Evolutionary conservation across 2,797 vertebrate genomes (phyloP).

Genomic region (Jordanella pulchra): DNA sequence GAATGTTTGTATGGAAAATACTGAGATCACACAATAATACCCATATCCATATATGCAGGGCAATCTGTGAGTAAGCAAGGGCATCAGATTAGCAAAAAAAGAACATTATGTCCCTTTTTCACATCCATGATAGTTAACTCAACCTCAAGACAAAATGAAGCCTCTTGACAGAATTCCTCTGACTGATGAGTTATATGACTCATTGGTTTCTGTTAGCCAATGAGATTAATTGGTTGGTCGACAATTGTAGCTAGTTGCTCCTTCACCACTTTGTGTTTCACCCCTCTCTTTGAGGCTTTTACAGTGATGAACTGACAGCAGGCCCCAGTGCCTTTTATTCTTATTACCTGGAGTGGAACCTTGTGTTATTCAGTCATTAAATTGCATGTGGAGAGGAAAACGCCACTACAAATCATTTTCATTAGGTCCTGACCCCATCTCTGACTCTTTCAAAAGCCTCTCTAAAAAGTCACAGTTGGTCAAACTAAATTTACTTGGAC

Average conservation of each 20-base stretch:
- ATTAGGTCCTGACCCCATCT: constrained; percentile 45
- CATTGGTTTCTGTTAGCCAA: background rate
- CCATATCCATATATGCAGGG: too few relatives aligned
- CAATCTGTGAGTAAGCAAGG: too few relatives aligned
- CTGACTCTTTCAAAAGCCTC: constrained; percentile 47
- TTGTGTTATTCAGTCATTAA: constrained; percentile 47
- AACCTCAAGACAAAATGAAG: background rate
- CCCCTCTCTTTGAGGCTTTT: constrained; percentile 5
- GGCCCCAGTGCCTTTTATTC: constrained; percentile 3
- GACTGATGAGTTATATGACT: background rate
- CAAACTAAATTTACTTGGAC: constrained; percentile 57
- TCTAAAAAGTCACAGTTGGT: constrained; percentile 48
- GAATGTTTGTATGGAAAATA: too few relatives aligned
- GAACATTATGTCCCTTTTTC: too few relatives aligned
- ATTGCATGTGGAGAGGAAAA: constrained; percentile 46
- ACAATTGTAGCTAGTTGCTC: background rate
- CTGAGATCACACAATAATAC: too few relatives aligned
- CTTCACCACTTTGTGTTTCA: constrained; percentile 11
- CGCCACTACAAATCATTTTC: constrained; percentile 52
- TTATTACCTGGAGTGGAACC: constrained; percentile 21
- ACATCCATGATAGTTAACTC: background rate
- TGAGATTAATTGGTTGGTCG: background rate
- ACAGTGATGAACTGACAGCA: constrained; percentile 8
- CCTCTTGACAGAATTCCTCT: background rate
- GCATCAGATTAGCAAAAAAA: too few relatives aligned